Base-by-base conservation (phyloP, 2,888 invertebrate genomes). In the Rotaria socialis region DNA sequence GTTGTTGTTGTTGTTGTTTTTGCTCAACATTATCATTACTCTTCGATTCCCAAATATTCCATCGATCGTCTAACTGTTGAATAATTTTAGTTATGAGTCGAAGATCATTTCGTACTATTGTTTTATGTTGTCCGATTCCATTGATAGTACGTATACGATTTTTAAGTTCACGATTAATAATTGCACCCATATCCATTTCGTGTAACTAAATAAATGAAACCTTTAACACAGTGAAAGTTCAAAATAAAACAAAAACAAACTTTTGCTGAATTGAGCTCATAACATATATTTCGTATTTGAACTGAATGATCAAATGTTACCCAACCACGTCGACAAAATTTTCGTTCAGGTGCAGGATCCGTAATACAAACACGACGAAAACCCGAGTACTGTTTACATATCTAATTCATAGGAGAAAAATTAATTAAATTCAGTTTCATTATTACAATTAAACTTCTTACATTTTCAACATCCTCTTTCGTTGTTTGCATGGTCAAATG, bases 241-340 rank as follows among this genome's bases (percentile, higher is more conserved):
- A 41, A 50, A 14, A n/a, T 43, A 22, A 87, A 50, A 41, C 89
- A 35, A 35, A 50, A 86, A 41, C 55, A 50, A 87, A 95, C 94
- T 89, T 97, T 93, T 88, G 96, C 95, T 89, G 96, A 97, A 91
- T 97, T 98, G 75, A 99, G 93, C 90, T 96, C 96, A 97, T 97
- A 99, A 92, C 98, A 99, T 88, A 99, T 98, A 90, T 99, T 98
- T 91, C 98, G 98, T 88, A 99, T 98, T 92, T 98, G 97, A 84
- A 98, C 97, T 90, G 96, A 95, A 41, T 97, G 93, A 88, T 95
- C 95, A 92, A 97, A 98, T 0, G 98, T 98, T 58, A 97, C 96
- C 98, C 98, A 99, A 74, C 97, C 99, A 85, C 98, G 94, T 24
- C 99, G 94, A 91, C 96, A 95, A 95, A 97, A 99, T 80, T 96